Evolutionary conservation across 2,888 invertebrate species (phyloP).

Genomic region (Agrilus cyanescens): DNA sequence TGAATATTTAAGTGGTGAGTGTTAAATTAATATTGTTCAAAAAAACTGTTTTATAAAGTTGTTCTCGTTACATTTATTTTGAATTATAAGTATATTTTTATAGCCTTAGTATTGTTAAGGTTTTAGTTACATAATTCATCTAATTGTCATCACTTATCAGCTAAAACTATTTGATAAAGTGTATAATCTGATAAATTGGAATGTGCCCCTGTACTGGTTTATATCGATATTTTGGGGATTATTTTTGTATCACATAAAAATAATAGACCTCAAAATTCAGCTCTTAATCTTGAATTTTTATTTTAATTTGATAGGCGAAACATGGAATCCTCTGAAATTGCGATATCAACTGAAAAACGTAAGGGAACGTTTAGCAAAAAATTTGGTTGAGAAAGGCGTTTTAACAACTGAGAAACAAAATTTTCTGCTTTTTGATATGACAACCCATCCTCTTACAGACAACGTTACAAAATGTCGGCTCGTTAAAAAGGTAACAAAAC

Average conservation of each 20-base stretch:
- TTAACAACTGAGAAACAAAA: conserved; percentile 99
- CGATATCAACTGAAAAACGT: conserved; percentile 98
- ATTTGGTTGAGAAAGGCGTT: conserved; percentile 98
- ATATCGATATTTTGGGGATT: too few species aligned
- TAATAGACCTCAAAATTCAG: too few species aligned
- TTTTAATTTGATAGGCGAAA: conserved; percentile 63
- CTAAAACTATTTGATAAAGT: too few species aligned
- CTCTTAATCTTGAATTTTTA: too few species aligned
- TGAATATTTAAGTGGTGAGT: conserved; percentile 82
- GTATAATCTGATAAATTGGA: too few species aligned
- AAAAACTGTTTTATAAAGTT: too few species aligned
- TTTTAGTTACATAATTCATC: neutral
- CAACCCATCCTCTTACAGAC: conserved; percentile 96
- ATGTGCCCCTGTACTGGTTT: too few species aligned
- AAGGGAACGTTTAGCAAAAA: conserved; percentile 95
- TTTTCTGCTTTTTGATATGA: conserved; percentile 99
- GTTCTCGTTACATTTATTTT: too few species aligned
- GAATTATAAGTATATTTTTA: too few species aligned
- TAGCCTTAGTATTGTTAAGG: neutral
- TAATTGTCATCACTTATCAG: neutral
- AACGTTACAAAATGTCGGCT: conserved; percentile 89
- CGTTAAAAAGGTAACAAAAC: conserved; percentile 72
- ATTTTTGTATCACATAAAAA: too few species aligned
- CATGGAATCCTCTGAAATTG: conserved; percentile 98
- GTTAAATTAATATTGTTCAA: neutral